Percentiles rank a stretch among this genome's conserved stretches.
Conservation (phyloP, 2,797 vertebrate species). For the Mormyrops attenuatus region DNA sequence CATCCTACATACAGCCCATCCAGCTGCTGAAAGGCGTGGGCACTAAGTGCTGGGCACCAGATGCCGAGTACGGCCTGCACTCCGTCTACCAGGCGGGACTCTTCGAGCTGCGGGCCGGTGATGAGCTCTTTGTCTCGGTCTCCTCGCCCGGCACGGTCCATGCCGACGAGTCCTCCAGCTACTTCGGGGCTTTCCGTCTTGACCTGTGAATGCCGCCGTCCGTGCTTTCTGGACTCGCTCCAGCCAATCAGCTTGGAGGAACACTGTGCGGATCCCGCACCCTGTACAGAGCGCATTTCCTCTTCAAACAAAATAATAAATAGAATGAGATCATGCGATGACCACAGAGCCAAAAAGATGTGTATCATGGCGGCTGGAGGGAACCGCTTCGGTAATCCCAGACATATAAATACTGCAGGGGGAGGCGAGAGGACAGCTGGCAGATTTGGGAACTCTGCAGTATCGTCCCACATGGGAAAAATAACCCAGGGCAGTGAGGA, state of each 20-base stretch:
- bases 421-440: not conserved
- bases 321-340: not conserved
- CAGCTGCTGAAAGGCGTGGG: slow-evolving; percentile 58
- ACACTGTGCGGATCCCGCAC: not conserved
- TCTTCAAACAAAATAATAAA: not conserved
- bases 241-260: not conserved
- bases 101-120: slow-evolving; percentile 53
- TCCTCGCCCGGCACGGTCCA: slow-evolving; percentile 48
- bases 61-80: slow-evolving; percentile 53
- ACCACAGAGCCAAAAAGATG: not conserved
- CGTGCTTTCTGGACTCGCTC: not conserved
- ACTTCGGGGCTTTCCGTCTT: slow-evolving; percentile 57
- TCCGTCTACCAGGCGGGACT: slow-evolving; percentile 60
- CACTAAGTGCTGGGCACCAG: slow-evolving; percentile 57
- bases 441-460: too few relatives aligned
- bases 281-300: not conserved
- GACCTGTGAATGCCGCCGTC: slow-evolving; percentile 41
- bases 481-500: not conserved
- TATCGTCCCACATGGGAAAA: not conserved
- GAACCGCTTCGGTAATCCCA: not conserved
- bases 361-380: not conserved
- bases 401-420: slow-evolving; percentile 5
- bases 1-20: slow-evolving; percentile 45
- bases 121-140: slow-evolving; percentile 58
- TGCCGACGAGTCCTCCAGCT: slow-evolving; percentile 43